phyloP scores from a whole-genome alignment of 1,140 invertebrate genomes.

The Cotesia glomerata region DNA sequence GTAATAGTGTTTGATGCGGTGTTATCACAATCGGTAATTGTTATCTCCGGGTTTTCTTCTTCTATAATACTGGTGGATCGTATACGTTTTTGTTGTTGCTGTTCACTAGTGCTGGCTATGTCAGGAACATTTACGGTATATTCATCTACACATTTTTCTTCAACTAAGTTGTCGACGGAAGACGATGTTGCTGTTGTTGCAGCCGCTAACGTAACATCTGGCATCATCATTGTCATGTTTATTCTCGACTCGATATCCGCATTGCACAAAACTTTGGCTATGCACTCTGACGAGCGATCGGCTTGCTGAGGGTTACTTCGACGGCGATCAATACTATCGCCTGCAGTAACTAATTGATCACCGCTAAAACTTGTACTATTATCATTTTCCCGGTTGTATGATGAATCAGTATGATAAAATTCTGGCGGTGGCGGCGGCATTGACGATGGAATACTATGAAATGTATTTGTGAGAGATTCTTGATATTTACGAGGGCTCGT shows the following conservation, averaged over 20 bases:
- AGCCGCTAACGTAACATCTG: slow-evolving; percentile 57
- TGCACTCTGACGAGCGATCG: slow-evolving; percentile 34
- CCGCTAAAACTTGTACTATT: no score
- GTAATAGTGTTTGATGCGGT: slow-evolving; percentile 35
- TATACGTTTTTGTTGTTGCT: no score
- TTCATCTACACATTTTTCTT: slow-evolving; percentile 38
- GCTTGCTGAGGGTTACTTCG: background rate
- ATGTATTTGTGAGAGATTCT: slow-evolving; percentile 36
- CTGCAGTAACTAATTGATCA: background rate
- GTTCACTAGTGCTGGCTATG: slow-evolving; percentile 56
- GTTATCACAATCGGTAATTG: slow-evolving; percentile 42
- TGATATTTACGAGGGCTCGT: slow-evolving; percentile 58
- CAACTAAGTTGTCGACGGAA: slow-evolving; percentile 17
- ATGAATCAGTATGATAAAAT: background rate
- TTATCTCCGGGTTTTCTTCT: slow-evolving; percentile 52
- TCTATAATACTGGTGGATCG: slow-evolving; percentile 30
- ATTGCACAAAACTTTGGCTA: slow-evolving; percentile 50
- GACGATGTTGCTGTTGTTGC: slow-evolving; percentile 39
- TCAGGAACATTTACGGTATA: slow-evolving; percentile 44
- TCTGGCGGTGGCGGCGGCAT: background rate
- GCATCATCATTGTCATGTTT: slow-evolving; percentile 43
- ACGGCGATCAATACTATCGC: background rate
- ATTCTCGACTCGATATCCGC: slow-evolving; percentile 57
- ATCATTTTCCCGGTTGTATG: no score
- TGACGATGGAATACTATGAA: background rate